phyloP scores from a whole-genome alignment of 1,140 invertebrate genomes.

The Meteorus sp. region DNA sequence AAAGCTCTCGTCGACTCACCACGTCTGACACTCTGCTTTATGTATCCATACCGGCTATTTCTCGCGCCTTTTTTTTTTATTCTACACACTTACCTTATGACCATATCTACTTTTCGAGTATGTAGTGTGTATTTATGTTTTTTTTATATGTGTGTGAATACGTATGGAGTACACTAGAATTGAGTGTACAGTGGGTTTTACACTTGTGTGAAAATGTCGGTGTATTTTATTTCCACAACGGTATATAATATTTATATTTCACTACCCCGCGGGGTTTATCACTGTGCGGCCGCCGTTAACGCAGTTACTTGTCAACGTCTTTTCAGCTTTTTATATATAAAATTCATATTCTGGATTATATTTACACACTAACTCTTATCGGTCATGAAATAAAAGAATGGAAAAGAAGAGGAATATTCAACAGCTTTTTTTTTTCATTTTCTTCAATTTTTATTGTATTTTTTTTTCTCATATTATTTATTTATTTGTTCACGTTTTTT shows the following conservation, averaged over 20 bases:
- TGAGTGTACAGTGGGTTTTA: background rate
- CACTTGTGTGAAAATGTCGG: no score
- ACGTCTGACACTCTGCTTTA: background rate
- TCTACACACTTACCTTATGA: no score
- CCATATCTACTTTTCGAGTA: no score
- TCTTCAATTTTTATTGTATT: background rate
- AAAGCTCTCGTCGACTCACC: background rate
- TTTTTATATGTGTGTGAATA: no score
- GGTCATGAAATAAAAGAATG: no score
- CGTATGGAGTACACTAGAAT: no score
- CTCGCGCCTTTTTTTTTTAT: background rate
- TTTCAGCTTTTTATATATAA: background rate
- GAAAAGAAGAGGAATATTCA: no score
- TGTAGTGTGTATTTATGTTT: background rate
- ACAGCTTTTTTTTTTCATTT: no score
- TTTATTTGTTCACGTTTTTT: background rate
- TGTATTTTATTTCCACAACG: slow-evolving; percentile 28
- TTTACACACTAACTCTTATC: no score
- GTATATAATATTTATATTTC: slow-evolving; percentile 34
- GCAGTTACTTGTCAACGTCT: slow-evolving; percentile 7
- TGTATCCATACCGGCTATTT: background rate
- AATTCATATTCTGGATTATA: no score
- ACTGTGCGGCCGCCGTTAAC: slow-evolving; percentile 14
- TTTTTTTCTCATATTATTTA: background rate
- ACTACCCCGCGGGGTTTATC: slow-evolving; percentile 27